Base-by-base conservation (phyloP, 2,888 invertebrate genomes). In the Orthosia incerta region DNA sequence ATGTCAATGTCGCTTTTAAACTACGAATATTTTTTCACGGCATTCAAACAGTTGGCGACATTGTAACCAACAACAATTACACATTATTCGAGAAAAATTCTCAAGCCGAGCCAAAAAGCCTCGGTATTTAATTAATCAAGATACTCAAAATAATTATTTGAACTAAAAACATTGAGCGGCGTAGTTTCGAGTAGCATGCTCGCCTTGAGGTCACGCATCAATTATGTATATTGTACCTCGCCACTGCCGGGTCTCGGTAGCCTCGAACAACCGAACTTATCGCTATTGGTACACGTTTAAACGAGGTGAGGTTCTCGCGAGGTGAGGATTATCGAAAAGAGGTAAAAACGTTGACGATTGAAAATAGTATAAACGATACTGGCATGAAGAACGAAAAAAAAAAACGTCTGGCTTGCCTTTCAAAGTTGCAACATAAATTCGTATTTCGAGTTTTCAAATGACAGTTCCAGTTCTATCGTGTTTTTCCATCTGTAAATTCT, bases 181-280 rank as follows among this genome's bases (percentile, higher is more conserved):
- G 50, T 26, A 57, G 46, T 23, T 26, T 45, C n/a, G 15, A 45
- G 12, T 0, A 2, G 46, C 26, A 26, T 20, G 61, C 20, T 62
- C 31, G 31, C 51, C 59, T 67, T 64, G 76, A 67, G 50, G 71
- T 79, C 71, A 64, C 48, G 55, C 66, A 60, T 79, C 48, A 67
- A 64, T 75, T 67, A 79, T 75, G 76, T n/a, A n/a, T n/a, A n/a
- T n/a, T n/a, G n/a, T 20, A 64, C 74, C 18, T 56, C 12, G 39
- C 51, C 16, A 18, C 71, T 79, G 48, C 79, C 79, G 79, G 79
- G 63, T 79, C 18, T 67, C 18, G 2, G 45, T 71, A 67, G 1
- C 79, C 79, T 79, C 79, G 71, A 45, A 26, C 20, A 45, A n/a
- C 46, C 20, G 20, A 79, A 79, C 0, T 75, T 79, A 67, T 67